Evolutionary conservation across 2,888 invertebrate species (phyloP), one percentile per base, ranked within the genome.

Genomic region (Watsonalla binaria): DNA sequence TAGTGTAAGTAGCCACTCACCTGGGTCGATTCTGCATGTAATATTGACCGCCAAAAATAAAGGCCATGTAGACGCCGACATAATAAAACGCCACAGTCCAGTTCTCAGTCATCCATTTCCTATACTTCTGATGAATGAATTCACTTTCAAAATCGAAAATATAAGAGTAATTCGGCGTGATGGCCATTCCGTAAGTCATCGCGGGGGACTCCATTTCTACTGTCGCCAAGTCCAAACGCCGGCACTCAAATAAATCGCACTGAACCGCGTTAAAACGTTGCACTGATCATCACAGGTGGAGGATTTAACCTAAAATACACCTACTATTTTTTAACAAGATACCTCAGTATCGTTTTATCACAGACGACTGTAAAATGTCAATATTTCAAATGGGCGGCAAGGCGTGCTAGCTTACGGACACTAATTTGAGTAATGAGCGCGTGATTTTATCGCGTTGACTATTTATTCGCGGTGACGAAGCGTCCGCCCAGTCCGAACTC

Each of bases 121-220:
- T 94, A 70, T 96, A 96, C 69, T 95, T 94, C 73, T 95, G 93
- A 78, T 98, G 97, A 78, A 96, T 96, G 86, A 98, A 99, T 79
- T 96, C 95, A 80, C 96, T 95, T 91, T 99, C 99, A 79, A 99
- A 98, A 76, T 97, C 96, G 90, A 99, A 98, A 80, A 98, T 94
- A 85, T 97, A 97, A 47, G 97, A 96, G 87, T 98, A 98, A 88
- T 98, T 98, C 61, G 96, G 96, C 60, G 96, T 93, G 57, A 88
- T 80, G 70, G 90, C 90, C 77, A 90, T 73, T 70, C 85, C 84
- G 74, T 92, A 92, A 82, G 91, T 90, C 80, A 92, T 90, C 55
- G 77, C 76, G 46, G 76, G 66, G n/a, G 80, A 75, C 76, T 84
- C 86, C 88, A 86, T 88, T 69, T 73, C 74, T 65, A 63, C 59